phyloP scores from a whole-genome alignment of 2,888 invertebrate species.

The Athetis lepigone region DNA sequence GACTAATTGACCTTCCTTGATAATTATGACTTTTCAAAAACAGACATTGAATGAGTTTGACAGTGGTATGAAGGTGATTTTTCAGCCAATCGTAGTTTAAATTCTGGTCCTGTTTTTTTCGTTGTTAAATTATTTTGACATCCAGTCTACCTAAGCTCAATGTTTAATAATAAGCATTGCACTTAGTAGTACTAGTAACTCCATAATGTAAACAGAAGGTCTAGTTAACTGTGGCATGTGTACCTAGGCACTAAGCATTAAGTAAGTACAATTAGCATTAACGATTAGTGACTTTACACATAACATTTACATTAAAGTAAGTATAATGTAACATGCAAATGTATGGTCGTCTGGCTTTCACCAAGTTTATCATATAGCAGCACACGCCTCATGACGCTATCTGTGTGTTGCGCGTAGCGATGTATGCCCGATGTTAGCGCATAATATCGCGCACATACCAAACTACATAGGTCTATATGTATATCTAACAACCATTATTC shows the following conservation, averaged over 20 bases:
- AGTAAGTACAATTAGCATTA: not conserved
- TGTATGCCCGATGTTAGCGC: not conserved
- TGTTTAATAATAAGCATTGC: not conserved
- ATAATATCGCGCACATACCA: not conserved
- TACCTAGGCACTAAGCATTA: not conserved
- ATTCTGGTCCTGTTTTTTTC: no score
- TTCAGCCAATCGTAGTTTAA: no score
- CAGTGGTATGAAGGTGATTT: no score
- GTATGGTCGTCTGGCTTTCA: constrained; percentile 39
- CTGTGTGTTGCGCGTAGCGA: constrained; percentile 17
- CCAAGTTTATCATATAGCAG: constrained; percentile 41
- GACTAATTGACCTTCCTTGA: no score
- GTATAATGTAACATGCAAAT: constrained; percentile 15
- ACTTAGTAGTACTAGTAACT: not conserved
- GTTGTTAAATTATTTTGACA: no score
- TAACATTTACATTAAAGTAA: not conserved
- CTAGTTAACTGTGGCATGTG: not conserved
- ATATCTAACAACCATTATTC: no score
- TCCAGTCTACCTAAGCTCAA: no score
- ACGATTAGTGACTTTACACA: constrained; percentile 9
- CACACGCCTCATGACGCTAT: constrained; percentile 29
- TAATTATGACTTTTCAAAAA: no score
- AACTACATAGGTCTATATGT: no score
- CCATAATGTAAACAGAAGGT: not conserved
- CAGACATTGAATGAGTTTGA: no score